These are phyloP conservation scores for Amphimedon queenslandica DNA, from an alignment of 37 sponge, comb jelly and placozoan species.

Conservation along the genomic window DNA sequence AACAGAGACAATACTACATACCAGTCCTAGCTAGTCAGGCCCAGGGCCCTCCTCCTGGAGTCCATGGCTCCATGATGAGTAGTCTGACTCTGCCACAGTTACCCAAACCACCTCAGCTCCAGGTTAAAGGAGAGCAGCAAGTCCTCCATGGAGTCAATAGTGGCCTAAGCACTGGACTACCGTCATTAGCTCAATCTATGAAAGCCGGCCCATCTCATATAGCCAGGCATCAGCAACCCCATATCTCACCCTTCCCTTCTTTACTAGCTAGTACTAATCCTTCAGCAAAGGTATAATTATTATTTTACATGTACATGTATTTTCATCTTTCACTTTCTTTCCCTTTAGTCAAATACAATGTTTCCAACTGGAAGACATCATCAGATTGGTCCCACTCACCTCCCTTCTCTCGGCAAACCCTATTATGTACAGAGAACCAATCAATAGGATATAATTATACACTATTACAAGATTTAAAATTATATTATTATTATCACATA, in stretches of 20 bases:
- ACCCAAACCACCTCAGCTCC: neutral
- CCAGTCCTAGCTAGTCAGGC: neutral
- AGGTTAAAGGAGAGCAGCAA: no score
- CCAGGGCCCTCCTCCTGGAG: no score
- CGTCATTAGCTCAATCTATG: no score
- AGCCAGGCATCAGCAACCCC: neutral
- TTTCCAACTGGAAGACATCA: neutral
- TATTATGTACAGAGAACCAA: no score
- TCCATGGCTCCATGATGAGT: no score
- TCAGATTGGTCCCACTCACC: neutral
- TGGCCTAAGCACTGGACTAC: neutral
- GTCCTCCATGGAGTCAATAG: no score
- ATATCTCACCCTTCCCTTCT: neutral
- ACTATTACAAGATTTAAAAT: no score
- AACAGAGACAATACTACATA: neutral
- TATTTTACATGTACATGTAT: neutral
- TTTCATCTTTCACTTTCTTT: neutral
- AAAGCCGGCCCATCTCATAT: no score
- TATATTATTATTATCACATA: no score
- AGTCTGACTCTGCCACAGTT: no score
- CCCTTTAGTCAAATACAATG: neutral
- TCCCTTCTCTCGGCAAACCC: neutral
- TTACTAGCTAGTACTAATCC: neutral
- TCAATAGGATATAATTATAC: no score
- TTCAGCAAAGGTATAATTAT: conserved; percentile 3